phyloP scores from a whole-genome alignment of 2,113 vertebrate species.

The Rousettus leschenaultii region DNA sequence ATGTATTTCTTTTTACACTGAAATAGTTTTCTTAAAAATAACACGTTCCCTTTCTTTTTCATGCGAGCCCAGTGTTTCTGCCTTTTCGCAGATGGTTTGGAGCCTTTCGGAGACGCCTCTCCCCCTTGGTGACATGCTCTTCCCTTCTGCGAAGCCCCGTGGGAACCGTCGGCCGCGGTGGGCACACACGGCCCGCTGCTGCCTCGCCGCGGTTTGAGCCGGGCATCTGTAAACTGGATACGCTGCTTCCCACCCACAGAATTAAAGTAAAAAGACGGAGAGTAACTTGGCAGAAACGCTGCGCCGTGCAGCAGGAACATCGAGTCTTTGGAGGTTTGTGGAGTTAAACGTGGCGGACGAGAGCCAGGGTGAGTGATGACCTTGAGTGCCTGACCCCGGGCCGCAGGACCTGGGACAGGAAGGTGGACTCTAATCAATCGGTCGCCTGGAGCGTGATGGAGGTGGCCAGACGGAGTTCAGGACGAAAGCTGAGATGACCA shows the following conservation, averaged over 20 bases:
- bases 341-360: constrained; percentile 55
- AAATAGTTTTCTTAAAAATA: constrained; percentile 16
- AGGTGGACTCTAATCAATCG: constrained; percentile 67
- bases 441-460: not conserved
- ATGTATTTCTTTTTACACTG: not conserved
- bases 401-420: not conserved
- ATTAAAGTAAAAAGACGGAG: not conserved
- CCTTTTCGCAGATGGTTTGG: not conserved
- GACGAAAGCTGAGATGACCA: constrained; percentile 29
- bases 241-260: not conserved
- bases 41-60: not conserved
- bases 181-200: rapidly evolving
- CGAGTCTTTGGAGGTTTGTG: constrained; percentile 32
- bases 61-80: not conserved
- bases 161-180: rapidly evolving
- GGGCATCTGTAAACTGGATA: rapidly evolving
- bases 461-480: not conserved
- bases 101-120: not conserved
- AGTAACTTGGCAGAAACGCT: constrained; percentile 53
- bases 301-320: constrained; percentile 49
- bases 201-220: not conserved
- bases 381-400: constrained; percentile 54
- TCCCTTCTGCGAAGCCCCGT: rapidly evolving
- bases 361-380: constrained; percentile 45
- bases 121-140: not conserved